These are phyloP conservation scores for Hoplostethus atlanticus DNA, from an alignment of 2,797 vertebrate species.

Conservation along the genomic window DNA sequence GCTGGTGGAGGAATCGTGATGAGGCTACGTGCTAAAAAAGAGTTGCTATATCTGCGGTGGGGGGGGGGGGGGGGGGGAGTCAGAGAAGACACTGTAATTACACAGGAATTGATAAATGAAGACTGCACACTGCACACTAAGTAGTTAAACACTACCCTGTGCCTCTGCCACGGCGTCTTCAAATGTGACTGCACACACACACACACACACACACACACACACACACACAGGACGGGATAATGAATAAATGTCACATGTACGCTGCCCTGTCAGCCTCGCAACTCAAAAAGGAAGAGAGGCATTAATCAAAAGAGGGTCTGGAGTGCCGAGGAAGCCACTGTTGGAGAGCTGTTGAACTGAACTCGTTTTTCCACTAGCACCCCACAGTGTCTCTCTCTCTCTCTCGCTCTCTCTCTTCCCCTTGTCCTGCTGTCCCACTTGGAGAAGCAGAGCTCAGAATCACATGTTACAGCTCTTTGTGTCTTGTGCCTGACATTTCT, in stretches of 20 bases:
- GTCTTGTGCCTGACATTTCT: slow-evolving; percentile 28
- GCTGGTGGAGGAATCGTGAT: slow-evolving; percentile 71
- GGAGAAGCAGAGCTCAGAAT: slow-evolving; percentile 36
- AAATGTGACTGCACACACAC: slow-evolving; percentile 21
- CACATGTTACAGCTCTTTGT: slow-evolving; percentile 51
- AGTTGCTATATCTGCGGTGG: slow-evolving; percentile 50
- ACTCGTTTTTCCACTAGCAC: slow-evolving; percentile 7
- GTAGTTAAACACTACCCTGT: slow-evolving; percentile 63
- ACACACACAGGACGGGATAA: slow-evolving; percentile 5
- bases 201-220: slow-evolving; percentile 3
- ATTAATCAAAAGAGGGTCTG: slow-evolving; percentile 29
- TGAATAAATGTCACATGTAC: slow-evolving; percentile 50
- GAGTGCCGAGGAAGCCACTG: not conserved
- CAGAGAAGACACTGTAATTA: slow-evolving; percentile 69
- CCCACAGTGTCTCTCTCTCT: not conserved
- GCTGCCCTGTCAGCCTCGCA: slow-evolving; percentile 21
- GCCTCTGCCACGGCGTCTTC: slow-evolving; percentile 31
- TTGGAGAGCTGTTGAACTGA: slow-evolving; percentile 16
- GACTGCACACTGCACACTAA: slow-evolving; percentile 51
- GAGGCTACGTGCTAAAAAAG: slow-evolving; percentile 50
- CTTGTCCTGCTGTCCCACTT: slow-evolving; percentile 38
- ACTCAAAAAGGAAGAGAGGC: slow-evolving; percentile 4
- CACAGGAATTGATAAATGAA: slow-evolving; percentile 65
- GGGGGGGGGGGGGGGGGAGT: not conserved
- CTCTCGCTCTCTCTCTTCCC: not conserved